These are phyloP conservation scores for Palaemon carinicauda DNA, from an alignment of 1,140 invertebrate species.

Conservation along the genomic window DNA sequence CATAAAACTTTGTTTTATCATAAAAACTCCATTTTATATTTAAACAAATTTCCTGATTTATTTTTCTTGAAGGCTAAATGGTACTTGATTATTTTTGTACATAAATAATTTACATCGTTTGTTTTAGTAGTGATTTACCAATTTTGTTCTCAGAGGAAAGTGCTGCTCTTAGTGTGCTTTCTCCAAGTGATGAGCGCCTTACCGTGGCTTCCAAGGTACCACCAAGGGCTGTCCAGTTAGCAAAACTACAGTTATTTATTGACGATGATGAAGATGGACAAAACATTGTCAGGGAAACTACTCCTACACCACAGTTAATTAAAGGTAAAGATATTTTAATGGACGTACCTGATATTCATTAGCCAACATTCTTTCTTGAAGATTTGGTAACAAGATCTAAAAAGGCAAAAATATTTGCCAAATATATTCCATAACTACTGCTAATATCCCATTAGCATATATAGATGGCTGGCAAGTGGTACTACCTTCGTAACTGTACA, in stretches of 20 bases:
- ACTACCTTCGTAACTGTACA: no score
- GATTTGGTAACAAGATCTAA: no score
- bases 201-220: conserved; percentile 70
- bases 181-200: conserved; percentile 64
- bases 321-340: background rate
- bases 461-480: no score
- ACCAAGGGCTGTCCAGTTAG: conserved; percentile 78
- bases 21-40: no score
- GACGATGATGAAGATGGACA: conserved; percentile 63
- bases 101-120: background rate
- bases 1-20: no score
- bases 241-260: conserved; percentile 84
- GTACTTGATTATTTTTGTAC: background rate
- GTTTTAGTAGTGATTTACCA: no score
- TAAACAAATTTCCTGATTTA: no score
- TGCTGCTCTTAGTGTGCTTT: conserved; percentile 33
- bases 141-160: conserved; percentile 20
- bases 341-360: no score
- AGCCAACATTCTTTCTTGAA: no score
- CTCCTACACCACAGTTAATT: background rate
- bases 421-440: no score
- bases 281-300: conserved; percentile 12
- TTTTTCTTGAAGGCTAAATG: background rate
- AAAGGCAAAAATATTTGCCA: no score
- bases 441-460: no score